Evolutionary conservation across 2,888 invertebrate species (phyloP).

Genomic region (Epirrita christyi): DNA sequence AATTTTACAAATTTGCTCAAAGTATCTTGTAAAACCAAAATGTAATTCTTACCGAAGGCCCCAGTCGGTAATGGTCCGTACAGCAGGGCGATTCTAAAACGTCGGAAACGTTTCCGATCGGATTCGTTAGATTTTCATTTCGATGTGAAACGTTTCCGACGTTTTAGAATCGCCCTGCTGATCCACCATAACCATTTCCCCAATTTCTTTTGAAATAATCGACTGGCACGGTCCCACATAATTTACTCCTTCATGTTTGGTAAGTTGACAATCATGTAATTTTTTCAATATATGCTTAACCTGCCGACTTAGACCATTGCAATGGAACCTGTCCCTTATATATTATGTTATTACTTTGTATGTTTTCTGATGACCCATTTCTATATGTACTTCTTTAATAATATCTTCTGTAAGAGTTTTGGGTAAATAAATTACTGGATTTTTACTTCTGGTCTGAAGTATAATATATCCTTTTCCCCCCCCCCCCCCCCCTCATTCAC

Average conservation of each 20-base stretch:
- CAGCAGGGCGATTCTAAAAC: too few species aligned
- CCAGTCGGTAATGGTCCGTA: slow-evolving; percentile 35
- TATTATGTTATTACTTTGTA: slow-evolving; percentile 36
- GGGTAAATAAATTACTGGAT: slow-evolving; percentile 5
- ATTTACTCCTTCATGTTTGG: slow-evolving; percentile 27
- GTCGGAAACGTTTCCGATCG: too few species aligned
- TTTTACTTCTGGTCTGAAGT: too few species aligned
- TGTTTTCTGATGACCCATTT: slow-evolving; percentile 41
- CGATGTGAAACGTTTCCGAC: too few species aligned
- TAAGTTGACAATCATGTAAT: slow-evolving; percentile 37
- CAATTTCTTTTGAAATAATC: slow-evolving; percentile 28
- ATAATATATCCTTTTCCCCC: too few species aligned
- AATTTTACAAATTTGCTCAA: slow-evolving; percentile 36
- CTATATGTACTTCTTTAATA: slow-evolving; percentile 27
- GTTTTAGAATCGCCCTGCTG: too few species aligned
- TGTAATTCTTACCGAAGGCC: slow-evolving; percentile 27
- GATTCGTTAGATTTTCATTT: too few species aligned
- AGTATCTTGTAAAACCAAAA: slow-evolving; percentile 34
- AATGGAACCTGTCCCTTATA: slow-evolving; percentile 36
- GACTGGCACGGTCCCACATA: slow-evolving; percentile 22
- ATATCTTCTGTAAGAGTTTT: not conserved
- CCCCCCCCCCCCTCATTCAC: too few species aligned
- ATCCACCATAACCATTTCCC: slow-evolving; percentile 38
- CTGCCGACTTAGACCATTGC: slow-evolving; percentile 22
- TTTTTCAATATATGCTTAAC: slow-evolving; percentile 22